Evolutionary conservation across 2,797 vertebrate genomes (phyloP).

Genomic region (Acanthopagrus latus): DNA sequence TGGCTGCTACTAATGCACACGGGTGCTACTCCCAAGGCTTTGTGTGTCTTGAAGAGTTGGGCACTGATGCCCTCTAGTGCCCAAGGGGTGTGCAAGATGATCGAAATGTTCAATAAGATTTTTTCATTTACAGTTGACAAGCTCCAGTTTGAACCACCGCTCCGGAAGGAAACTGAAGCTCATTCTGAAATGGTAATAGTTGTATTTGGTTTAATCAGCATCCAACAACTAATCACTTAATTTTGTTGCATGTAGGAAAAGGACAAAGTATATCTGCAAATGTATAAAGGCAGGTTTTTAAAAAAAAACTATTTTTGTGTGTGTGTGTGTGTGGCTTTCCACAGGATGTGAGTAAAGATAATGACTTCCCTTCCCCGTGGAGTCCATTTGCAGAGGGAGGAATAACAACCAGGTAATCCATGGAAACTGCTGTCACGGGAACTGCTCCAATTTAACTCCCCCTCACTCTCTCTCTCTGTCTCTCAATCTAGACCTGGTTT

Average conservation of each 20-base stretch:
- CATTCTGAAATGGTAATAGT: conserved; percentile 93
- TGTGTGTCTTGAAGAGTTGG: conserved; percentile 42
- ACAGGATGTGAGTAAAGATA: conserved; percentile 91
- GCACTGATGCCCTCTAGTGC: conserved; percentile 78
- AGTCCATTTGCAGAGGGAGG: conserved; percentile 92
- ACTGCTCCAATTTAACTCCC: conserved; percentile 49
- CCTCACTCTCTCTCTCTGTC: not conserved
- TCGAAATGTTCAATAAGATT: not conserved
- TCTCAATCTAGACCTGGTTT: conserved; percentile 23
- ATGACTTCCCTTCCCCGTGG: conserved; percentile 93
- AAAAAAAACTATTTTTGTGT: conserved; percentile 37
- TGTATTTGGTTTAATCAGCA: not conserved
- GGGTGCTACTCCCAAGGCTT: not conserved
- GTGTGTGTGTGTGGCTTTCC: conserved; percentile 56
- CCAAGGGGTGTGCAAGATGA: conserved; percentile 18
- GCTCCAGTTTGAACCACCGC: conserved; percentile 94
- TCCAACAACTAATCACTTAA: not conserved
- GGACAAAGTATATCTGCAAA: not conserved
- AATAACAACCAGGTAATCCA: conserved; percentile 89
- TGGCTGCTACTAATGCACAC: conserved; percentile 23
- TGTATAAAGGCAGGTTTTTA: conserved; percentile 1
- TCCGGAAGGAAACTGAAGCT: conserved; percentile 96
- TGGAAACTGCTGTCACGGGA: conserved; percentile 72
- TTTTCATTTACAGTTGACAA: conserved; percentile 90
- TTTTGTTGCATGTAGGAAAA: not conserved